Percentiles rank a stretch among this genome's conserved stretches.
Conservation (phyloP, 1,140 invertebrate species). For the Neodiprion lecontei region DNA sequence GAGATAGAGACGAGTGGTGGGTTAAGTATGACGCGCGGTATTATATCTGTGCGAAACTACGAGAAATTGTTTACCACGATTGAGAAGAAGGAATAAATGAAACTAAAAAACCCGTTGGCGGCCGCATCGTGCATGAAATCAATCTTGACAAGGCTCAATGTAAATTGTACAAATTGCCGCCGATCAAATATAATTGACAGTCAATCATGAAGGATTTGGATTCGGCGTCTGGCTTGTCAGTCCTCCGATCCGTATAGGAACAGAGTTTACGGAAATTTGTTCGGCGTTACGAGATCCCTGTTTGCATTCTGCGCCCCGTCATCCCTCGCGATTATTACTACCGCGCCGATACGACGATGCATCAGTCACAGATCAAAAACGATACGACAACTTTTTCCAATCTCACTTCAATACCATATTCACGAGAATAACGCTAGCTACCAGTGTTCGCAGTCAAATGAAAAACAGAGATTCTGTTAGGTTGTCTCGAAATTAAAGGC, state of each 20-base stretch:
- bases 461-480: background rate
- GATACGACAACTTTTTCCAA: too few relatives aligned
- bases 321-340: background rate
- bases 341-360: too few relatives aligned
- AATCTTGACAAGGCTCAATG: constrained; percentile 40
- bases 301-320: background rate
- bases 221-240: background rate
- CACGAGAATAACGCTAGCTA: background rate
- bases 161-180: constrained; percentile 46
- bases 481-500: too few relatives aligned
- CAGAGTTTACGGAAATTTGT: background rate
- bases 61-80: too few relatives aligned
- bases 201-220: constrained; percentile 36
- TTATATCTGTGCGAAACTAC: too few relatives aligned
- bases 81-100: background rate
- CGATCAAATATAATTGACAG: constrained; percentile 56
- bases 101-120: background rate
- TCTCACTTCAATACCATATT: too few relatives aligned
- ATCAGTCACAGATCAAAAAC: too few relatives aligned
- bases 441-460: background rate
- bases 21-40: too few relatives aligned
- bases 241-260: background rate
- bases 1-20: too few relatives aligned
- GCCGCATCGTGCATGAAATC: constrained; percentile 23
- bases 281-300: background rate